Conservation (phyloP, 2,888 invertebrate species). For the Panzeria rudis region DNA sequence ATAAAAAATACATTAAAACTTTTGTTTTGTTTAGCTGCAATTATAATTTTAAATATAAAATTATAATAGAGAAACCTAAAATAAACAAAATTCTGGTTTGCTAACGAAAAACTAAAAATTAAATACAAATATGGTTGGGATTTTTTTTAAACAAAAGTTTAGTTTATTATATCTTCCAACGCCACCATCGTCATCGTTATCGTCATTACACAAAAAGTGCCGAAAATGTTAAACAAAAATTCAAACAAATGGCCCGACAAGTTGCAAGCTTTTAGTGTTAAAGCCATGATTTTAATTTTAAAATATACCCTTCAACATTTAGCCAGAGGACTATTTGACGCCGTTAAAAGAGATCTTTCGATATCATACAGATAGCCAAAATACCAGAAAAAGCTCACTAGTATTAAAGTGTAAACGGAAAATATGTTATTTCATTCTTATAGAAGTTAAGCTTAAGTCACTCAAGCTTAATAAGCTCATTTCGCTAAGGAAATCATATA, state of each 20-base stretch:
- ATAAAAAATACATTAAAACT: not conserved
- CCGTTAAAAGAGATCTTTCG: too few species aligned
- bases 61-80: not conserved
- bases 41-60: constrained; percentile 35
- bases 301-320: too few species aligned
- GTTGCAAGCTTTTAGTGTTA: constrained; percentile 52
- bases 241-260: constrained; percentile 11
- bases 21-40: constrained; percentile 8
- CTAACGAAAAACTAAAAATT: constrained; percentile 23
- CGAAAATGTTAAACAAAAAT: not conserved
- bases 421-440: too few species aligned
- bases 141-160: constrained; percentile 3
- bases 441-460: too few species aligned
- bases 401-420: too few species aligned
- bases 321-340: too few species aligned
- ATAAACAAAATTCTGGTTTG: constrained; percentile 10
- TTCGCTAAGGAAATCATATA: too few species aligned
- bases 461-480: too few species aligned
- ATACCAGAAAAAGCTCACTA: too few species aligned
- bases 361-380: too few species aligned
- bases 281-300: constrained; percentile 29
- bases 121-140: constrained; percentile 37
- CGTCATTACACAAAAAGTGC: not conserved
- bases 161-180: constrained; percentile 25
- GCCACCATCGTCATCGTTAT: not conserved